phyloP scores from a whole-genome alignment of 2,888 invertebrate genomes.

The Drosophila recens region DNA sequence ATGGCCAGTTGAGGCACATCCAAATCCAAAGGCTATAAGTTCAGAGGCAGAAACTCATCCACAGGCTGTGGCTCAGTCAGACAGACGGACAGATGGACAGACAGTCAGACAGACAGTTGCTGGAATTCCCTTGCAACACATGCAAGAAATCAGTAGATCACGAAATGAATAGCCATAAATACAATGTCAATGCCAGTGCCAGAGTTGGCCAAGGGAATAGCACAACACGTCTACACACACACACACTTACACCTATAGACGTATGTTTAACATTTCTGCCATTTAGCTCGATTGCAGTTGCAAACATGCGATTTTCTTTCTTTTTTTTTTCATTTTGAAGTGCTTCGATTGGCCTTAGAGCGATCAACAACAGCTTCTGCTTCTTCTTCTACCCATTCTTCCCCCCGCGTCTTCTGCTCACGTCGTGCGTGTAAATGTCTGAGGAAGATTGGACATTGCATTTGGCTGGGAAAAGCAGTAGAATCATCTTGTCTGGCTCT shows the following conservation, averaged over 20 bases:
- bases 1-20: conserved; percentile 49
- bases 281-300: conserved; percentile 81
- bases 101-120: conserved; percentile 20
- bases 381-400: conserved; percentile 7
- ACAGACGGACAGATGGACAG: not conserved
- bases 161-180: conserved; percentile 79
- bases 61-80: conserved; percentile 3
- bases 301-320: conserved; percentile 75
- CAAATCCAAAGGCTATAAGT: conserved; percentile 65
- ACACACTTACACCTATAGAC: conserved; percentile 50
- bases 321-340: conserved; percentile 56
- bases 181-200: conserved; percentile 74
- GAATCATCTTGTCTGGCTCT: conserved; percentile 40
- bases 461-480: conserved; percentile 44
- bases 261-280: conserved; percentile 78
- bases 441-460: conserved; percentile 12
- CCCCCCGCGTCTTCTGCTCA: conserved; percentile 25
- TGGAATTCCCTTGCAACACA: conserved; percentile 80
- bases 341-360: conserved; percentile 75
- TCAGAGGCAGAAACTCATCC: conserved; percentile 41
- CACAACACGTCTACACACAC: conserved; percentile 20
- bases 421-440: conserved; percentile 62
- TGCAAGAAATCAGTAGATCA: conserved; percentile 79
- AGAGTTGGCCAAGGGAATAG: conserved; percentile 43
- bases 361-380: conserved; percentile 36